Percentiles rank a stretch among this genome's conserved stretches.
Conservation (phyloP, 1,140 invertebrate genomes). For the Rhopalosiphum padi region DNA sequence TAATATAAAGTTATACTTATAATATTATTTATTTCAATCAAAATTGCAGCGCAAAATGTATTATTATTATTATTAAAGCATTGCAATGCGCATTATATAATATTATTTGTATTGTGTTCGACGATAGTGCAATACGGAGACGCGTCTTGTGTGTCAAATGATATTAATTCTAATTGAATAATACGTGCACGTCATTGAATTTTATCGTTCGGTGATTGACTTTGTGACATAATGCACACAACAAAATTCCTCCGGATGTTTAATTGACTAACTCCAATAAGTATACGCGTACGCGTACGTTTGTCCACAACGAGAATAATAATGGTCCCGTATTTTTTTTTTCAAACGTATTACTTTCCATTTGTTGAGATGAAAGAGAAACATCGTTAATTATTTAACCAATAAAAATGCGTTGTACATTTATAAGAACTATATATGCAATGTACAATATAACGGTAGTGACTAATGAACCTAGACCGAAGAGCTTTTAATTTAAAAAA, state of each 20-base stretch:
- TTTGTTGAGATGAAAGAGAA: neutral
- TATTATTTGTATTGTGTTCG: neutral
- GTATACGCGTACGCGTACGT: neutral
- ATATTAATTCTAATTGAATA: neutral
- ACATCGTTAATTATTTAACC: neutral
- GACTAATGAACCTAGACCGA: neutral
- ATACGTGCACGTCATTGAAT: neutral
- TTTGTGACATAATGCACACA: neutral
- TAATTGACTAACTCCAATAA: neutral
- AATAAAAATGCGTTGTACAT: neutral
- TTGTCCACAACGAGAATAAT: neutral
- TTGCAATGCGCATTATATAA: neutral
- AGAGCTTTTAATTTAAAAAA: neutral
- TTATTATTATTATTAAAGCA: neutral
- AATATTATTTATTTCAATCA: no score
- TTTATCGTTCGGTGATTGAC: neutral
- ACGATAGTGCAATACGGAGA: neutral
- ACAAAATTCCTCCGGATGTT: neutral
- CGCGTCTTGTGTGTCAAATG: neutral
- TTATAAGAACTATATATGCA: neutral
- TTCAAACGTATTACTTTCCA: neutral
- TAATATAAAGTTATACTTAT: no score
- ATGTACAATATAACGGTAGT: neutral
- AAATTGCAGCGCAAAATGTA: no score
- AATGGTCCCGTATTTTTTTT: slow-evolving; percentile 15